Conservation (phyloP, 2,797 vertebrate species). For the Phrynocephalus vlangalii region DNA sequence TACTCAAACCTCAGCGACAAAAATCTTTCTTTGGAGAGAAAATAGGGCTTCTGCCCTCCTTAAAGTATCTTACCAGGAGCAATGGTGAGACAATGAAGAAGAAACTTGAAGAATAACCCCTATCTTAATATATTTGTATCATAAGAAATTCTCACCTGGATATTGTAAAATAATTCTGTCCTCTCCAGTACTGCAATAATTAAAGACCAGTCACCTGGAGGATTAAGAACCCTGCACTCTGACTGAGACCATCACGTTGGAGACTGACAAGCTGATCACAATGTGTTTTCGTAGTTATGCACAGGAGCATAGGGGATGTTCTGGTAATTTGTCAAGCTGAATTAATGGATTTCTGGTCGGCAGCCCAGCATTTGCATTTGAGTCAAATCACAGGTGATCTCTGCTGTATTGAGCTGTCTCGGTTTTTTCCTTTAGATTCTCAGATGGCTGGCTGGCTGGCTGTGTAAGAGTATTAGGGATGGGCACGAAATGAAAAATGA, state of each 20-base stretch:
- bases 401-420: slow-evolving; percentile 14
- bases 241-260: neutral
- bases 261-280: slow-evolving; percentile 5
- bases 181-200: neutral
- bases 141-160: neutral
- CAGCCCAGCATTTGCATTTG: slow-evolving; percentile 8
- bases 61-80: too few relatives aligned
- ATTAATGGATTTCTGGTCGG: slow-evolving; percentile 31
- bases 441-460: neutral
- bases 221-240: neutral
- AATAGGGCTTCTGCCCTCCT: too few relatives aligned
- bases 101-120: too few relatives aligned
- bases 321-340: slow-evolving; percentile 29
- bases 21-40: too few relatives aligned
- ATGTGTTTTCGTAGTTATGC: slow-evolving; percentile 1
- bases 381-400: slow-evolving; percentile 19
- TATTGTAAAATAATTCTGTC: slow-evolving; percentile 4
- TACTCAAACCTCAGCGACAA: too few relatives aligned
- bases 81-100: too few relatives aligned
- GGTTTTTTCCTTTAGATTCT: neutral
- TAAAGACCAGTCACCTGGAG: neutral
- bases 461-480: neutral
- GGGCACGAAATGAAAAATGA: too few relatives aligned
- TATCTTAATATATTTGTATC: too few relatives aligned
- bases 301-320: neutral